Conservation (phyloP, 1,140 invertebrate species). For the Temnothorax longispinosus region DNA sequence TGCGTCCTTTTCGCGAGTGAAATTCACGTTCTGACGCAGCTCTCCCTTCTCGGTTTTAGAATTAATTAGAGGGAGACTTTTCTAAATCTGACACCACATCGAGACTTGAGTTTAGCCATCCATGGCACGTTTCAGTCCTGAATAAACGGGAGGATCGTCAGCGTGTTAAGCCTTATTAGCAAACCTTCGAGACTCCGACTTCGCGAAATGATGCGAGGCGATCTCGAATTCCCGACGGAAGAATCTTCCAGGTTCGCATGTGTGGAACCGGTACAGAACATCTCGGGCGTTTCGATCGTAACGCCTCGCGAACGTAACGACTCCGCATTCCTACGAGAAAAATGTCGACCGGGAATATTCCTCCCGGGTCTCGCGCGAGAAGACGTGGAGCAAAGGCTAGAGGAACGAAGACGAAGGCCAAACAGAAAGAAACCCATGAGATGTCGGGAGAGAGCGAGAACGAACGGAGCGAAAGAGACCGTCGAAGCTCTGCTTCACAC, state of each 20-base stretch:
- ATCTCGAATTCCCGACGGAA: conserved; percentile 63
- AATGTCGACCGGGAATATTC: conserved; percentile 77
- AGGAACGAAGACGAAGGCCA: conserved; percentile 22
- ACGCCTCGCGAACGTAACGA: conserved; percentile 76
- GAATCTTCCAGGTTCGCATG: conserved; percentile 36
- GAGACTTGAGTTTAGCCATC: conserved; percentile 15
- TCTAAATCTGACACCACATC: neutral
- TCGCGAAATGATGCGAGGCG: conserved; percentile 47
- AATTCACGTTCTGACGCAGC: neutral
- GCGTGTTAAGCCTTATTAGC: conserved; percentile 25
- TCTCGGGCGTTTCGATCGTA: conserved; percentile 75
- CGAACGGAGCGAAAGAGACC: conserved; percentile 49
- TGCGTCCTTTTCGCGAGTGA: neutral
- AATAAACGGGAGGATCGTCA: neutral
- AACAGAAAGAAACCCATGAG: conserved; percentile 16
- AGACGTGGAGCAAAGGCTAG: neutral
- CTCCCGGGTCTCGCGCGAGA: conserved; percentile 50
- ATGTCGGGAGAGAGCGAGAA: conserved; percentile 25
- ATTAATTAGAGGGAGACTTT: neutral
- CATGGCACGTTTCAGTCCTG: neutral
- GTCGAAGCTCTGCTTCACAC: conserved; percentile 78
- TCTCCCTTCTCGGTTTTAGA: neutral
- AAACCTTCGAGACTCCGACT: conserved; percentile 52
- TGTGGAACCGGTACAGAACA: conserved; percentile 74
- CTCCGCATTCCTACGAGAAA: conserved; percentile 76